Base-by-base conservation (phyloP, 2,888 invertebrate species). In the Pelosia muscerda region DNA sequence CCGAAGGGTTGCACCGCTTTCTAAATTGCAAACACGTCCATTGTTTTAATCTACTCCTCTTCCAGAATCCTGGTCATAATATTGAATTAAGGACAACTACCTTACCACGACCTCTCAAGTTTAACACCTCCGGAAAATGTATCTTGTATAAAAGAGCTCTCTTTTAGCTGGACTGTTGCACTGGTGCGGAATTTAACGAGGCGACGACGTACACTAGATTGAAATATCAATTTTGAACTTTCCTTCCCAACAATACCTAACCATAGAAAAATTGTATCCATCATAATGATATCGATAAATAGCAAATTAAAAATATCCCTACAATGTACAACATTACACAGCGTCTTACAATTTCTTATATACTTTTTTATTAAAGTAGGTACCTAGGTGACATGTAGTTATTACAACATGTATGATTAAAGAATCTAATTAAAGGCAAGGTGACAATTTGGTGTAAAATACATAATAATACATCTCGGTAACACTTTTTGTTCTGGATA, bases 21-120 rank as follows among this genome's bases (percentile, higher is more conserved):
- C 88, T 79, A 87, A 90, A 94, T 94, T 93, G 90, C 92, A 92
- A 91, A 91, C 94, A 93, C 93, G 93, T 93, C 87, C 93, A 92
- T 94, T 93, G 93, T 93, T 93, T 93, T 93, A 93, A 93, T 93
- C 90, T 90, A 86, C 91, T 90, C 81, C 85, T 84, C 87, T 85
- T 84, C 79, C 82, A 84, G 87, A 89, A 90, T 87, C 88, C 87
- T 84, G 89, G 89, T 84, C 88, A 88, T 90, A 88, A 89, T 86
- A 87, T 85, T 85, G 85, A 82, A 88, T 87, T 83, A 84, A 87
- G 83, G 81, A 81, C 76, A 74, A 70, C 90, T 85, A 84, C 75
- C 84, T 73, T 85, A 85, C 56, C 75, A 67, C 82, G 91, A 88
- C 73, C 66, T 66, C 76, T 69, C 62, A 55, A 66, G 54, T 63